Percentiles rank a stretch among this genome's conserved stretches.
These are phyloP conservation scores for Xyrichtys novacula DNA, from an alignment of 2,797 vertebrate genomes.

Conservation along the genomic window DNA sequence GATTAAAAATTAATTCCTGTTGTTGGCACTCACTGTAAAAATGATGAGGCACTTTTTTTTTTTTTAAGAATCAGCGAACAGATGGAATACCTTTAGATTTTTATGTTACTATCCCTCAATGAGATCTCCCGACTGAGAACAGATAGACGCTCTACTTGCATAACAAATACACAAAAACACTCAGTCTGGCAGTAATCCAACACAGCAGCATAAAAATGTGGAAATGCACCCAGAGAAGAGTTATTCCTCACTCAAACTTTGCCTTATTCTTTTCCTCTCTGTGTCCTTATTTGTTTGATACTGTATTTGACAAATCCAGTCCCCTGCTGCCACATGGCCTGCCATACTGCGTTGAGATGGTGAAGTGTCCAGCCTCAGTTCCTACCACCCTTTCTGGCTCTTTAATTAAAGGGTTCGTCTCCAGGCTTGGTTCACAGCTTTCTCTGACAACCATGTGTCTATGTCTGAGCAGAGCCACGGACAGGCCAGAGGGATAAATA, in stretches of 20 bases:
- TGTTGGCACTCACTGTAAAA: slow-evolving; percentile 1
- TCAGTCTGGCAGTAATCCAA: background rate
- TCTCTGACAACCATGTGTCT: slow-evolving; percentile 62
- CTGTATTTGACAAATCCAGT: slow-evolving; percentile 28
- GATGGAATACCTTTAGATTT: background rate
- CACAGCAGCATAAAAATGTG: too few relatives aligned
- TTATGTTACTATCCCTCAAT: background rate
- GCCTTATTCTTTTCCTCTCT: too few relatives aligned
- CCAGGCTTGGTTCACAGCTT: slow-evolving; percentile 59
- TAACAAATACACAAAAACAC: background rate
- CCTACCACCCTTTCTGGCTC: slow-evolving; percentile 52
- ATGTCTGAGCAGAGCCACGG: slow-evolving; percentile 34
- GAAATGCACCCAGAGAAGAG: too few relatives aligned
- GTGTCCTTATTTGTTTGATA: slow-evolving; percentile 19
- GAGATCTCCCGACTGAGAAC: background rate
- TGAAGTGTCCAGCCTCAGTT: slow-evolving; percentile 58
- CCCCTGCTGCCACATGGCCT: slow-evolving; percentile 62
- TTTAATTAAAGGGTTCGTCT: slow-evolving; percentile 55
- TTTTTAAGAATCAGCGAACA: background rate
- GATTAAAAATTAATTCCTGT: slow-evolving; percentile 1
- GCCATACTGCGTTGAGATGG: slow-evolving; percentile 52
- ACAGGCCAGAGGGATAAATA: slow-evolving; percentile 33
- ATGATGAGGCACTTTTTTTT: background rate
- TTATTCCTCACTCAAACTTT: too few relatives aligned
- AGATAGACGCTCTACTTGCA: background rate